phyloP scores from a whole-genome alignment of 2,888 invertebrate genomes.

The Hypomecis punctinalis region DNA sequence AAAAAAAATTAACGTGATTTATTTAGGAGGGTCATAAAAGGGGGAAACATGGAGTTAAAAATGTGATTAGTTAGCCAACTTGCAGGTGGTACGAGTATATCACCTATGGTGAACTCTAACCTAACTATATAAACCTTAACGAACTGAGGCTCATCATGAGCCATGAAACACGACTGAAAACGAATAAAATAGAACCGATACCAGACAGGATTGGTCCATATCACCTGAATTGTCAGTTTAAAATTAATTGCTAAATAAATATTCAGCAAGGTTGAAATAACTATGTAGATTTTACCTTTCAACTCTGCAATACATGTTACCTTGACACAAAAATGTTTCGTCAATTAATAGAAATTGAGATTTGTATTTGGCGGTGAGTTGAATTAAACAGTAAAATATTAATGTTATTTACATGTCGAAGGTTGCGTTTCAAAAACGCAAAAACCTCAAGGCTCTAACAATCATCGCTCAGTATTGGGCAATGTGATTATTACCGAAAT shows the following conservation, averaged over 20 bases:
- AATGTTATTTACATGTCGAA: conserved; percentile 41
- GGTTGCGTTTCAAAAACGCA: conserved; percentile 39
- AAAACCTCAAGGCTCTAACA: conserved; percentile 38
- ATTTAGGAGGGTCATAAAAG: too few species aligned
- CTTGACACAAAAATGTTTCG: conserved; percentile 75
- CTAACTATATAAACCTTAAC: too few species aligned
- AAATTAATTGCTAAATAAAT: conserved; percentile 66
- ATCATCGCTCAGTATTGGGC: conserved; percentile 30
- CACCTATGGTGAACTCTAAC: too few species aligned
- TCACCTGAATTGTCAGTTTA: conserved; percentile 51
- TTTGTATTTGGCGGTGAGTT: conserved; percentile 57
- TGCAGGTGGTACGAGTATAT: too few species aligned
- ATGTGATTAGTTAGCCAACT: too few species aligned
- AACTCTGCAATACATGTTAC: conserved; percentile 69
- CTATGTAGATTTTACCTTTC: conserved; percentile 76
- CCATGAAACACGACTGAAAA: not conserved
- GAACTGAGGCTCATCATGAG: too few species aligned
- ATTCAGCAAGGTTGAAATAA: conserved; percentile 71
- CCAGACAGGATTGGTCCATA: conserved; percentile 29
- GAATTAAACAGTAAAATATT: conserved; percentile 48
- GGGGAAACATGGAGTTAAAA: too few species aligned
- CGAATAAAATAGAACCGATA: not conserved
- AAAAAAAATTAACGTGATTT: too few species aligned
- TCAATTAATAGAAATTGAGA: conserved; percentile 70
- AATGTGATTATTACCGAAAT: conserved; percentile 8